These are phyloP conservation scores for Cancer borealis DNA, from an alignment of 2,888 invertebrate species.

Conservation along the genomic window DNA sequence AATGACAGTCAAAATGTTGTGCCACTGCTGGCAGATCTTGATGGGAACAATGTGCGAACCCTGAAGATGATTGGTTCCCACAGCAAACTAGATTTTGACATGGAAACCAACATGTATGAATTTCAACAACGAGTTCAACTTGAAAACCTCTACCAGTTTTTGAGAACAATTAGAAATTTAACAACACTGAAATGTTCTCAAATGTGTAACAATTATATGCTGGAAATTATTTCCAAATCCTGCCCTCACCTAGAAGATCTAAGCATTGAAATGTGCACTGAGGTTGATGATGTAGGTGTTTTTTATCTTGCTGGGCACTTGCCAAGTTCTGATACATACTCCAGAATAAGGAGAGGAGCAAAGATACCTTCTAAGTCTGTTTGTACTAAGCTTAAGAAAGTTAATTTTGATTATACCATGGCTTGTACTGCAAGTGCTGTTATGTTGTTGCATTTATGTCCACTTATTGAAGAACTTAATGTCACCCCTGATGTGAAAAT, in stretches of 20 bases:
- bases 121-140: slow-evolving; percentile 46
- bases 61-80: slow-evolving; percentile 65
- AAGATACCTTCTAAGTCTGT: slow-evolving; percentile 57
- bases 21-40: slow-evolving; percentile 50
- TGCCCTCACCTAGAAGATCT: slow-evolving; percentile 72
- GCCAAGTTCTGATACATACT: slow-evolving; percentile 61
- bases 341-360: slow-evolving; percentile 63
- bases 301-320: slow-evolving; percentile 68
- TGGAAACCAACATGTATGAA: slow-evolving; percentile 33
- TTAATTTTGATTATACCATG: slow-evolving; percentile 70
- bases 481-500: slow-evolving; percentile 74
- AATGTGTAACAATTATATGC: slow-evolving; percentile 71
- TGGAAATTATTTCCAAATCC: slow-evolving; percentile 66
- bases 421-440: slow-evolving; percentile 69
- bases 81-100: slow-evolving; percentile 51
- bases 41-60: slow-evolving; percentile 54
- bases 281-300: slow-evolving; percentile 71
- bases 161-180: slow-evolving; percentile 64
- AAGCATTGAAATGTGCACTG: slow-evolving; percentile 69
- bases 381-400: slow-evolving; percentile 65
- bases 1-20: slow-evolving; percentile 53
- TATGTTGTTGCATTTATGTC: slow-evolving; percentile 71
- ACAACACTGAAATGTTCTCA: slow-evolving; percentile 69
- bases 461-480: slow-evolving; percentile 67
- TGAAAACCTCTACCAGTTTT: slow-evolving; percentile 63